Base-by-base conservation (phyloP, 2,113 vertebrate species). In the Bothrops jararaca region DNA sequence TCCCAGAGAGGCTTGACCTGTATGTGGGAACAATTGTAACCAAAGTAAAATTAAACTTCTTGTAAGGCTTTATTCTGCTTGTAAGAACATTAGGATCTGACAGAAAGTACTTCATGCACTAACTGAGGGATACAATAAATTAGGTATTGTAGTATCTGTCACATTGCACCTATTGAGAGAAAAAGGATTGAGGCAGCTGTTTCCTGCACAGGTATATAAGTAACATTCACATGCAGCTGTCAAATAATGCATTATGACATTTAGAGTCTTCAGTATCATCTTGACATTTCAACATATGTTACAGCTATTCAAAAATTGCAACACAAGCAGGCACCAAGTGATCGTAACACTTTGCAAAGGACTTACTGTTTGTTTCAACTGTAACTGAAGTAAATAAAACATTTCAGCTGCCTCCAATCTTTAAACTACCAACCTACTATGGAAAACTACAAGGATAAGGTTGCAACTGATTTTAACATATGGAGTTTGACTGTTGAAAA, bases 161-260 rank as follows among this genome's bases (percentile, higher is more conserved):
- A 91, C 20, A 64, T 92, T 85, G 13, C 88, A 92, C 23, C 87
- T 94, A 0, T 1, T 12, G 89, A 92, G 24, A 29, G 22, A 89
- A 92, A 48, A 39, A 39, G 85, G 9, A 94, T 88, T 86, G 23
- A 94, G 94, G 11, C 87, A 93, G 48, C 91, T 94, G 74, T 86
- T 94, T 90, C 53, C 93, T 93, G n/a, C 86, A 3, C 69, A 95
- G 93, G 94, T 57, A 95, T 94, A 96, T 96, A 80, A 93, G 96
- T 85, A 85, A 93, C 94, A 94, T 34, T 42, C 90, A 91, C 56
- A 23, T 94, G 93, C 94, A 97, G 53, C 74, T 94, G 93, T 94
- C 91, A 94, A 74, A 58, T 87, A 88, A 93, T 0, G 1, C 86
- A n/a, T 94, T 93, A 95, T 92, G 85, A 89, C 64, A 60, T 93